Evolutionary conservation across 2,797 vertebrate species (phyloP), one percentile per base, ranked within the genome.

Genomic region (Gymnothorax javanicus): DNA sequence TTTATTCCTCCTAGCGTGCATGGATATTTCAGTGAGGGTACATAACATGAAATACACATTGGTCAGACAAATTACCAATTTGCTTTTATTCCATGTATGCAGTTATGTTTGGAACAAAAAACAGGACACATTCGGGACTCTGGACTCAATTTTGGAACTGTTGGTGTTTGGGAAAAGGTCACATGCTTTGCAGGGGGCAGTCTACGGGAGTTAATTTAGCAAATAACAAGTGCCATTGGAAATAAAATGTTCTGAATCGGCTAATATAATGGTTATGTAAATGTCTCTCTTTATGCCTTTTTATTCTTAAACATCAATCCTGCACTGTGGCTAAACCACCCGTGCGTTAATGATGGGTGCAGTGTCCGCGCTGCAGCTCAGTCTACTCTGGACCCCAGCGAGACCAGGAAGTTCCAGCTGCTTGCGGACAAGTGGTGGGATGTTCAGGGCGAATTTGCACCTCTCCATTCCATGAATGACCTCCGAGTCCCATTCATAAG

Each of bases 351-450:
- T 1, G 43, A 11, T 43, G 4, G 54, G 27, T 20, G 23, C 82
- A 94, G 93, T 33, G 33, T 88, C 60, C 87, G 90, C 5, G 84
- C 89, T 2, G 87, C 90, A 73, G 96, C 95, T 1, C 92, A 90
- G 1, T 94, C 93, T 43, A 98, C 98, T 5, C 94, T 99, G 90
- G 98, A 99, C 93, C 95, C 95, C 25, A 86, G 89, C 0, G 99
- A 99, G 91, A 33, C 98, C 43, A 97, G 94, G 89, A 96, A 94
- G 92, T 99, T 99, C 94, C 95, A 96, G 93, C 93, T 93, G 4
- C 93, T 98, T 23, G 97, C 98, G 6, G 93, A 94, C 89, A 98
- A 95, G 91, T 99, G 99, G 98, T 99, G 99, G 99, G 97, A 99
- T 86, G 96, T 98, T 86, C 93, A 96, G 87, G 99, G 98, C 88